phyloP scores from a whole-genome alignment of 2,113 vertebrate species.

The Monarcha castaneiventris region DNA sequence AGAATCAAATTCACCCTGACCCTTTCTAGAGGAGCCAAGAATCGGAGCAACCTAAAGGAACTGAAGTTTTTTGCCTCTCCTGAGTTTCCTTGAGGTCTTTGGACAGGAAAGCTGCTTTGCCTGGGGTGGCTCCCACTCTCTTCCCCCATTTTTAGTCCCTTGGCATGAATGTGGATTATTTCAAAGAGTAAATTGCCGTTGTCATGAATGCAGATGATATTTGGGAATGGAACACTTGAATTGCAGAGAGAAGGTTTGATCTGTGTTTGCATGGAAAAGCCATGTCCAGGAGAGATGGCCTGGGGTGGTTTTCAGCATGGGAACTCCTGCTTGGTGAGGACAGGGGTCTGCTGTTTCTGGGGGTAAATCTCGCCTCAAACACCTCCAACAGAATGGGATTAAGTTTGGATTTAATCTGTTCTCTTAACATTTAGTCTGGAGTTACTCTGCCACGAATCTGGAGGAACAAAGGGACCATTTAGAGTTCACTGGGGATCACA shows the following conservation, averaged over 20 bases:
- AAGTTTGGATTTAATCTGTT: not conserved
- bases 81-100: not conserved
- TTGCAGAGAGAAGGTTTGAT: not conserved
- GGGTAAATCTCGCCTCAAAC: not conserved
- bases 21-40: not conserved
- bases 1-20: not conserved
- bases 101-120: not conserved
- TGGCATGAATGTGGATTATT: not conserved
- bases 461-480: not conserved
- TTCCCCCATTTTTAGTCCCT: not conserved
- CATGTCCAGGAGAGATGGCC: fast-evolving
- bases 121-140: not conserved
- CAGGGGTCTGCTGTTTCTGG: not conserved
- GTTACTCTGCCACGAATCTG: not conserved
- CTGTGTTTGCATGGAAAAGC: not conserved
- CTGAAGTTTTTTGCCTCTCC: not conserved
- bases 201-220: not conserved
- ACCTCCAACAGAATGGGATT: not conserved
- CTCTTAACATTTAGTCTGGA: not conserved
- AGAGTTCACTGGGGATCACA: not conserved
- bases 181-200: not conserved
- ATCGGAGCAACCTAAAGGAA: not conserved
- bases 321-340: not conserved
- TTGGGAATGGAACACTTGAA: not conserved
- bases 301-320: not conserved